A percentile compares a stretch with the other conserved stretches of the same genome.
Conservation (phyloP, 2,113 vertebrate species). For the Bubo blakistoni region DNA sequence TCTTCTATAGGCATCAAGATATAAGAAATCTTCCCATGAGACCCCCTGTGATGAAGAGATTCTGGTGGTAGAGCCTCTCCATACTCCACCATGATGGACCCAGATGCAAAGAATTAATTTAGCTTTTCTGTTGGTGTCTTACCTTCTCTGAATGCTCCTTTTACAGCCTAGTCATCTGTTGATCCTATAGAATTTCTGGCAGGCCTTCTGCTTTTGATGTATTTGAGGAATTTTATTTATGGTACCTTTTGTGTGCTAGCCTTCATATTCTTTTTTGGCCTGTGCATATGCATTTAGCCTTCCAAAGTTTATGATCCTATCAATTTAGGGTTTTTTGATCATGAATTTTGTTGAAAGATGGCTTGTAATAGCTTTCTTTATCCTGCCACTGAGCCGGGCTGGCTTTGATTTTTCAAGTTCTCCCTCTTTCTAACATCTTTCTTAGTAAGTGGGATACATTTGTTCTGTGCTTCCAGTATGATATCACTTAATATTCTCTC, state of each 20-base stretch:
- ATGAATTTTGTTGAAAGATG: constrained; percentile 32
- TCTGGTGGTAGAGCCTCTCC: neutral
- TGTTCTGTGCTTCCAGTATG: neutral
- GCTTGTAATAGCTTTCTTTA: neutral
- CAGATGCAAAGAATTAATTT: neutral
- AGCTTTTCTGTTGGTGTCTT: neutral
- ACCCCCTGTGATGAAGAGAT: neutral
- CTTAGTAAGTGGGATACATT: neutral
- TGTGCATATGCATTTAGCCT: neutral
- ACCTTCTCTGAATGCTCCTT: neutral
- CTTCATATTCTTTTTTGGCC: neutral
- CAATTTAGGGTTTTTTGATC: neutral
- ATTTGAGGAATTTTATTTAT: constrained; percentile 23
- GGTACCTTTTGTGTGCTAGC: neutral
- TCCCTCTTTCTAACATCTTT: neutral
- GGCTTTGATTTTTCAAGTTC: neutral
- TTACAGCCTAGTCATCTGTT: neutral
- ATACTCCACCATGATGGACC: neutral
- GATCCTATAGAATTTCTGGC: neutral
- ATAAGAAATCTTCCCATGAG: neutral
- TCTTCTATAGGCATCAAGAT: neutral
- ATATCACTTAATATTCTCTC: neutral
- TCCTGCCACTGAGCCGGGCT: neutral
- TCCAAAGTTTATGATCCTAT: constrained; percentile 5
- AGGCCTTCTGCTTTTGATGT: neutral